Evolutionary conservation across 2,113 vertebrate genomes (phyloP).

Genomic region (Oryzias woworae): DNA sequence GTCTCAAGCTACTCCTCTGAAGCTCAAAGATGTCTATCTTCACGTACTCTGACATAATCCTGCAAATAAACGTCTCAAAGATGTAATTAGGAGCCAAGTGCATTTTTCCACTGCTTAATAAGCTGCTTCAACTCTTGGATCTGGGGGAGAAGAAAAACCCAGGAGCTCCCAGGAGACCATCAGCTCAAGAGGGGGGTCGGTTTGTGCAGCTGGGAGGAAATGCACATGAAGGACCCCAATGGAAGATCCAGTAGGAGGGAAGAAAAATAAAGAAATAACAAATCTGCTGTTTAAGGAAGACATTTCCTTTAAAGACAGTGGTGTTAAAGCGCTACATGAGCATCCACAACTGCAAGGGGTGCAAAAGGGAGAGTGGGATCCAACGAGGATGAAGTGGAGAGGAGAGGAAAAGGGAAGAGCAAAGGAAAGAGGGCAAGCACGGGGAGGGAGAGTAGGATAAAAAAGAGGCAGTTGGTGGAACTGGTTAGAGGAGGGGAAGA

Average conservation of each 20-base stretch:
- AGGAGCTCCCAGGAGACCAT: constrained; percentile 59
- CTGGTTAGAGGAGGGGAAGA: constrained; percentile 47
- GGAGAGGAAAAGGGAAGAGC: constrained; percentile 68
- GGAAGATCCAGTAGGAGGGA: constrained; percentile 52
- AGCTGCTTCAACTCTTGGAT: constrained; percentile 33
- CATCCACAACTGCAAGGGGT: constrained; percentile 59
- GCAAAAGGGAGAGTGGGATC: constrained; percentile 52
- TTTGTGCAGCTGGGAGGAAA: constrained; percentile 74
- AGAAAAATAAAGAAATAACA: background rate
- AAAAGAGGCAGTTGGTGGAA: constrained; percentile 62
- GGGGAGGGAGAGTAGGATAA: constrained; percentile 64
- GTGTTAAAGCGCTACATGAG: constrained; percentile 37
- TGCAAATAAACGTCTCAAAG: constrained; percentile 46
- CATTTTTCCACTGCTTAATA: constrained; percentile 32
- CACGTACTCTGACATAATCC: constrained; percentile 30
- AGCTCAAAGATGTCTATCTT: constrained; percentile 21
- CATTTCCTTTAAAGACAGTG: constrained; percentile 66
- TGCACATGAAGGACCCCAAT: constrained; percentile 64
- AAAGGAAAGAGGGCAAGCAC: constrained; percentile 66
- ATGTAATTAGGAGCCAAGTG: constrained; percentile 51
- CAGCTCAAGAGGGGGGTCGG: constrained; percentile 52
- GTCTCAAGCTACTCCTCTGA: constrained; percentile 23
- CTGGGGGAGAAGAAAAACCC: background rate
- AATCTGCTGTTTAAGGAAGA: constrained; percentile 56
- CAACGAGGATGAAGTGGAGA: constrained; percentile 38